Evolutionary conservation across 2,113 vertebrate species (phyloP).

Genomic region (Emberiza fucata): DNA sequence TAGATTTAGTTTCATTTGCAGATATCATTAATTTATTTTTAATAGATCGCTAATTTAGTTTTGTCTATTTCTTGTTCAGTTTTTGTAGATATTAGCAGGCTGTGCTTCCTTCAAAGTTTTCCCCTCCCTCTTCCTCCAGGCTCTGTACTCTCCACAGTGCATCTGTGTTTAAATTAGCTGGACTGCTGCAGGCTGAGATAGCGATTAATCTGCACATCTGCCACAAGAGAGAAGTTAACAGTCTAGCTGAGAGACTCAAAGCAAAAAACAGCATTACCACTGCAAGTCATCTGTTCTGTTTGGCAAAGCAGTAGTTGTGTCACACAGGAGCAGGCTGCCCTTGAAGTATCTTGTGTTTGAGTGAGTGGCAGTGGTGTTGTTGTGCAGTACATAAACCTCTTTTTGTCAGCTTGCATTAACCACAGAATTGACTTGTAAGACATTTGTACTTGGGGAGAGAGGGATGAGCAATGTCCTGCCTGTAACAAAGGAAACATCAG

Average conservation of each 20-base stretch:
- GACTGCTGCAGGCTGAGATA: constrained; percentile 22
- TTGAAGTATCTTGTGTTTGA: constrained; percentile 10
- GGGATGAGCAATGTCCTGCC: neutral
- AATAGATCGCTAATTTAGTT: constrained; percentile 68
- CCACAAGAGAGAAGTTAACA: neutral
- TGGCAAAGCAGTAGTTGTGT: neutral
- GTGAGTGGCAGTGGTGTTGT: neutral
- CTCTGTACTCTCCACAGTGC: constrained; percentile 1
- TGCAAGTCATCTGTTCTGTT: neutral
- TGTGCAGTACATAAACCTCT: neutral
- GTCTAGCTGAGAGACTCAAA: neutral
- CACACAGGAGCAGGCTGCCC: neutral
- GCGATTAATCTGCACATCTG: constrained; percentile 46
- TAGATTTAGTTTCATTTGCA: constrained; percentile 66
- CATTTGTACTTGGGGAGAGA: neutral
- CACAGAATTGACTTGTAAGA: neutral
- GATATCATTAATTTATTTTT: constrained; percentile 69
- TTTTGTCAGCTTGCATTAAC: neutral
- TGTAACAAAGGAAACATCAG: neutral
- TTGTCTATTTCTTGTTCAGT: constrained; percentile 37
- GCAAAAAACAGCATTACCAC: neutral
- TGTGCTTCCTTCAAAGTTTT: constrained; percentile 16
- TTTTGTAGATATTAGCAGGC: constrained; percentile 16
- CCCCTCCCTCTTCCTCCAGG: constrained; percentile 53
- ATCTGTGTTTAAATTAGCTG: constrained; percentile 67